Evolutionary conservation across 1,140 invertebrate species (phyloP).

Genomic region (Penaeus vannamei): DNA sequence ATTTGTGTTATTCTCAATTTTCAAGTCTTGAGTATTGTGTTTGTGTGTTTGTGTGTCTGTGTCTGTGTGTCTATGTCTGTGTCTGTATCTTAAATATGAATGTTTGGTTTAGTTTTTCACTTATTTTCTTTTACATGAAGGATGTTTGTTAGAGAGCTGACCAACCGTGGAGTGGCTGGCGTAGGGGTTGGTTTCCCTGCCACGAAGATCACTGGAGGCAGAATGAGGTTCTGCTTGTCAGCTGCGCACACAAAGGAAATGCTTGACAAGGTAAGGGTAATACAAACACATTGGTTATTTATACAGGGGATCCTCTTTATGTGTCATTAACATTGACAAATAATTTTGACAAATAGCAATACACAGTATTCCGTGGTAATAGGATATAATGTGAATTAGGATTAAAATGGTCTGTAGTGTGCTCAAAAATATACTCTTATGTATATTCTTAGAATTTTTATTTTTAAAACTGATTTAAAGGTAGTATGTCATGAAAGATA

Average conservation of each 20-base stretch:
- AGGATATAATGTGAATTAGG: too few relatives aligned
- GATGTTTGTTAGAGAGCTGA: constrained; percentile 87
- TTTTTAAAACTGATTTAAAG: too few relatives aligned
- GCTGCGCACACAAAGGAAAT: constrained; percentile 97
- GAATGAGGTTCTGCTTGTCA: constrained; percentile 96
- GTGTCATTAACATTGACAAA: background rate
- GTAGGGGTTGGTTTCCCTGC: constrained; percentile 99
- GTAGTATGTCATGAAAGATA: too few relatives aligned
- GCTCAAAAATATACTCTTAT: too few relatives aligned
- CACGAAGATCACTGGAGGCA: constrained; percentile 93
- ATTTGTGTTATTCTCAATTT: too few relatives aligned
- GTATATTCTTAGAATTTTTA: too few relatives aligned
- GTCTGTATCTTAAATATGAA: background rate
- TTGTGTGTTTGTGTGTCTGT: background rate
- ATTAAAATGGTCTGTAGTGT: too few relatives aligned
- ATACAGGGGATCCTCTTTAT: background rate
- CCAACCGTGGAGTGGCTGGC: constrained; percentile 86
- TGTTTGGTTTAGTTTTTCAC: background rate
- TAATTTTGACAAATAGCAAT: background rate
- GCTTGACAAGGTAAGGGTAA: constrained; percentile 83
- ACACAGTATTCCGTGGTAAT: too few relatives aligned
- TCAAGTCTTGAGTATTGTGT: too few relatives aligned
- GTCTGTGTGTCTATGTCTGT: background rate
- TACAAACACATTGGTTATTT: background rate
- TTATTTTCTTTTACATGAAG: constrained; percentile 73